Conservation (phyloP, 2,888 invertebrate species). For the Bombyx huttoni region DNA sequence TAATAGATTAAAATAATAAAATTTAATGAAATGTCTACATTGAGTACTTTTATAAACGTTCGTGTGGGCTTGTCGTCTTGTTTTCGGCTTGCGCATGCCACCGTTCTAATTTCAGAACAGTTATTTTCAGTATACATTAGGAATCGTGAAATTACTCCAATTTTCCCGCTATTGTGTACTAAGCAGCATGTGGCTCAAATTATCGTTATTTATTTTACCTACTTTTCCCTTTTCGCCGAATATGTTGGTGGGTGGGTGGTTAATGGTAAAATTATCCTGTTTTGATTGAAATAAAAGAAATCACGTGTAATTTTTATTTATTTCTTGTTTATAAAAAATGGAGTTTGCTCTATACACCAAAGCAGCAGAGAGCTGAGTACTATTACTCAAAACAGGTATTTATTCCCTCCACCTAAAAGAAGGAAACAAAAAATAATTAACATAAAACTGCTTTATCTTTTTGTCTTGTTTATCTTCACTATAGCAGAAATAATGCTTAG, state of each 20-base stretch:
- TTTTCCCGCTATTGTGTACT: constrained; percentile 37
- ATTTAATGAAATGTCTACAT: no score
- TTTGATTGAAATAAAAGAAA: constrained; percentile 8
- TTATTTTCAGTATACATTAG: constrained; percentile 39
- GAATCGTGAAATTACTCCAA: constrained; percentile 38
- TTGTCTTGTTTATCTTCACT: no score
- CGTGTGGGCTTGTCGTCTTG: constrained; percentile 13
- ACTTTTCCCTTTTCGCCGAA: background rate
- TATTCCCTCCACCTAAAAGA: no score
- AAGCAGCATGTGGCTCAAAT: background rate
- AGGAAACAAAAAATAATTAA: no score
- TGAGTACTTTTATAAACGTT: background rate
- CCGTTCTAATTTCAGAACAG: constrained; percentile 42
- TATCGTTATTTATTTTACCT: background rate
- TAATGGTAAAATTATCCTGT: background rate
- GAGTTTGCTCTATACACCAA: background rate
- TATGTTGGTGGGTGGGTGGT: no score
- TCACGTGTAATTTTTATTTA: background rate
- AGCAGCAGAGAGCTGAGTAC: no score
- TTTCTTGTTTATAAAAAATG: background rate
- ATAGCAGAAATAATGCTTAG: no score
- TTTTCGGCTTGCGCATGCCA: constrained; percentile 45
- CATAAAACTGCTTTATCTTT: no score
- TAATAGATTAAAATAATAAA: no score
- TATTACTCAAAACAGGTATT: no score